Percentiles rank a stretch among this genome's conserved stretches.
phyloP scores from a whole-genome alignment of 2,888 invertebrate species.

The Drosophila leonis region DNA sequence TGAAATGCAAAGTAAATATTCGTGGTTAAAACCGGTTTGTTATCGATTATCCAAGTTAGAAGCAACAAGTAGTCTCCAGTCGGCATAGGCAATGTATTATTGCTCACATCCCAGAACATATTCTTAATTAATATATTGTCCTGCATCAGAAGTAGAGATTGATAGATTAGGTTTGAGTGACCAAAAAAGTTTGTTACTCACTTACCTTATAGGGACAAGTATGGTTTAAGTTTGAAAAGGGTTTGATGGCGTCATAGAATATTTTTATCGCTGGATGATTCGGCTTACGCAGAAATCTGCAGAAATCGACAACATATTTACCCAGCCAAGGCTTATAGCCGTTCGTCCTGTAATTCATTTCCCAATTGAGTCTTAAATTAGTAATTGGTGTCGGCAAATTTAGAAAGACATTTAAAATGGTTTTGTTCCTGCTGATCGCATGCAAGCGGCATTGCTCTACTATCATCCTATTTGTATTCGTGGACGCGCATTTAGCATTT shows the following conservation, averaged over 20 bases:
- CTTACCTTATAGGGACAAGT: background rate
- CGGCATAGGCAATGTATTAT: background rate
- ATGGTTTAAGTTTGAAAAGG: background rate
- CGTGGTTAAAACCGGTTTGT: background rate
- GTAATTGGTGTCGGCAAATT: too few species aligned
- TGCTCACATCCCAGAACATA: background rate
- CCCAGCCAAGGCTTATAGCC: background rate
- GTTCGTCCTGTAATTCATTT: background rate
- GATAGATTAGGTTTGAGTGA: background rate
- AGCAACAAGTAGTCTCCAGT: background rate
- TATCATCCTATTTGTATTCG: too few species aligned
- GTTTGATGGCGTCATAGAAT: background rate
- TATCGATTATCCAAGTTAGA: background rate
- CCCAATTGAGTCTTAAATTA: background rate
- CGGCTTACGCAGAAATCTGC: background rate
- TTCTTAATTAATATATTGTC: background rate
- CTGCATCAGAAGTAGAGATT: background rate
- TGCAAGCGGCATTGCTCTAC: background rate
- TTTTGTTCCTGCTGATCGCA: background rate
- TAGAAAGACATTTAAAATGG: background rate
- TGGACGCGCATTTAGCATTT: conserved; percentile 27
- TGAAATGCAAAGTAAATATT: background rate
- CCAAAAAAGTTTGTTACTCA: background rate
- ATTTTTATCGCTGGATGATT: background rate
- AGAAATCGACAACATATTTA: background rate